Evolutionary conservation across 2,888 invertebrate species (phyloP).

Genomic region (Tanypteryx hageni): DNA sequence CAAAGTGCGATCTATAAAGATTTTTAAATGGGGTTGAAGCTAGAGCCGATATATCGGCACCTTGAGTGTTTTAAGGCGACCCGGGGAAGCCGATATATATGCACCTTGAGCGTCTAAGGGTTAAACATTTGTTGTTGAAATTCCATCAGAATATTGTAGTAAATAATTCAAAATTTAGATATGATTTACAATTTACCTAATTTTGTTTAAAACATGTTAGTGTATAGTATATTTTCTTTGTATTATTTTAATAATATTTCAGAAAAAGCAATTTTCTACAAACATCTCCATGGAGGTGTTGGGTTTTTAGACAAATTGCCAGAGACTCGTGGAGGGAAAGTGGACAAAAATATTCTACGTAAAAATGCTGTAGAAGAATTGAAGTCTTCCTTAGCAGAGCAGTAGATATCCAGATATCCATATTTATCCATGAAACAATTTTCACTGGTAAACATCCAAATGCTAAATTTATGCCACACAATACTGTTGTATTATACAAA

Average conservation of each 20-base stretch:
- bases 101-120: no score
- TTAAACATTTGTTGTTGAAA: no score
- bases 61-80: no score
- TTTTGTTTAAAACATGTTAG: neutral
- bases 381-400: neutral
- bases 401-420: no score
- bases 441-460: no score
- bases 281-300: conserved; percentile 45
- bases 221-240: neutral
- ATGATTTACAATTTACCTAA: neutral
- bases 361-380: neutral
- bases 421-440: no score
- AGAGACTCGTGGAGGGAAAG: conserved; percentile 17
- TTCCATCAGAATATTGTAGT: neutral
- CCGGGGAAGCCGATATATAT: no score
- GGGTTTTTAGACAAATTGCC: conserved; percentile 3
- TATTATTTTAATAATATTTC: neutral
- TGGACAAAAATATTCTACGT: neutral
- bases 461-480: no score
- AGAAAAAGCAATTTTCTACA: neutral
- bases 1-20: no score
- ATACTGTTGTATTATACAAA: no score
- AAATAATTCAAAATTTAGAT: neutral
- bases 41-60: no score
- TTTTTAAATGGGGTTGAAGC: no score